Base-by-base conservation (phyloP, 2,797 vertebrate genomes). In the Threskiornis aethiopicus region DNA sequence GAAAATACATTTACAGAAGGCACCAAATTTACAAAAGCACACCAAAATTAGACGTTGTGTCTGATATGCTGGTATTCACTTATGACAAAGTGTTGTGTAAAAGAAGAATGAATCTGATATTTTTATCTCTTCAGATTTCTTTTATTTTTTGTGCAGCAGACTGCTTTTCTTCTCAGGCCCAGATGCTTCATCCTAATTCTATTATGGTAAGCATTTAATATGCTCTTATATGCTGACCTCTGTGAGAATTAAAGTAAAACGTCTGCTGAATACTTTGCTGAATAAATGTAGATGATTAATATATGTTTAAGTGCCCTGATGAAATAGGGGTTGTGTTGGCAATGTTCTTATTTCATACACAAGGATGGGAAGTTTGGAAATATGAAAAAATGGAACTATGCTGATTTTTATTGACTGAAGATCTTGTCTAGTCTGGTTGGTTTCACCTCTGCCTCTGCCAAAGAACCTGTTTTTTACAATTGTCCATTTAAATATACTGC, bases 211-310 rank as follows among this genome's bases (percentile, higher is more conserved):
- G 87, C 89, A 95, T 86, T 94, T 92, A 87, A 89, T 35, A 61
- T 82, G 61, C 11, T 87, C 9, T 81, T 89, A 72, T 37, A 75
- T 47, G 84, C 81, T 96, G 90, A 94, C 88, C 87, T 95, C 64
- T 39, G 19, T 85, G 49, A 95, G 71, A 96, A 89, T 85, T 80
- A 70, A 94, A 93, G 39, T 81, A 86, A 97, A 96, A 89, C 81
- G 93, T 87, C 64, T 92, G 71, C 78, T 92, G 83, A 95, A 84
- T 52, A 84, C 49, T 90, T 92, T 91, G 75, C 51, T 96, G 65
- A 88, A 89, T 77, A 95, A 87, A 91, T 93, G 75, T 11, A 75
- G 75, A 75, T 91, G 31, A 93, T 91, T 87, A 96, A 94, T 96
- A 83, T 54, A 84, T 57, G 26, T 41, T 90, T 79, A 93, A 92